Percentiles rank a stretch among this genome's conserved stretches.
phyloP scores from a whole-genome alignment of 1,140 invertebrate species.

The Mesaphorura yosii region DNA sequence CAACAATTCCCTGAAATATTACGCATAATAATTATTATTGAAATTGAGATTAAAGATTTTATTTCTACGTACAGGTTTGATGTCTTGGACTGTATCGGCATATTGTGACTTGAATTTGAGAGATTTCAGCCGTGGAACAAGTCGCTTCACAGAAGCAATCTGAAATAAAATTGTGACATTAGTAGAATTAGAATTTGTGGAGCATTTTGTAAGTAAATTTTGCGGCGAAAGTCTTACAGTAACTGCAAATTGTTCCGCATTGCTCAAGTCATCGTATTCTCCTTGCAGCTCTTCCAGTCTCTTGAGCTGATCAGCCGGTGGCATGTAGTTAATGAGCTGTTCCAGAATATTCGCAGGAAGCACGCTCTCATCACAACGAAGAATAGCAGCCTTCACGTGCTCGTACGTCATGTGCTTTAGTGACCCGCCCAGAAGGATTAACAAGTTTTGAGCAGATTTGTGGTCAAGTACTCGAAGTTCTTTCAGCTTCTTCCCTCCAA shows the following conservation, averaged over 20 bases:
- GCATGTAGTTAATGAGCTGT: slow-evolving; percentile 75
- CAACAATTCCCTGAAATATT: slow-evolving; percentile 67
- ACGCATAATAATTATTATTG: background rate
- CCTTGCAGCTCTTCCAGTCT: slow-evolving; percentile 65
- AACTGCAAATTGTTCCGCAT: slow-evolving; percentile 88
- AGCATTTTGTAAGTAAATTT: slow-evolving; percentile 4
- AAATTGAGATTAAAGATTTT: background rate
- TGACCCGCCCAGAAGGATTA: slow-evolving; percentile 75
- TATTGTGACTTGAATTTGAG: slow-evolving; percentile 81
- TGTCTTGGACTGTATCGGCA: slow-evolving; percentile 68
- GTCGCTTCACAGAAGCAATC: slow-evolving; percentile 69
- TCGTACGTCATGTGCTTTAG: slow-evolving; percentile 79
- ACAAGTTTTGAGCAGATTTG: slow-evolving; percentile 90
- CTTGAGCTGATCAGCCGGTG: slow-evolving; percentile 74
- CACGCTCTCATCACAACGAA: slow-evolving; percentile 73
- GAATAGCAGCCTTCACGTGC: slow-evolving; percentile 68
- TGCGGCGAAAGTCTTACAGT: slow-evolving; percentile 53
- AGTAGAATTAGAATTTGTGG: slow-evolving; percentile 12
- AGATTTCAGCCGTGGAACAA: slow-evolving; percentile 74
- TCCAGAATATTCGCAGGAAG: slow-evolving; percentile 69
- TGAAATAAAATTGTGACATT: slow-evolving; percentile 32
- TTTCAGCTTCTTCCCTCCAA: slow-evolving; percentile 65
- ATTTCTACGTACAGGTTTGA: slow-evolving; percentile 64
- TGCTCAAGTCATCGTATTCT: slow-evolving; percentile 67
- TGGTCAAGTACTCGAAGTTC: slow-evolving; percentile 73